phyloP scores from a whole-genome alignment of 2,113 vertebrate genomes.

The Ammodramus savannarum region DNA sequence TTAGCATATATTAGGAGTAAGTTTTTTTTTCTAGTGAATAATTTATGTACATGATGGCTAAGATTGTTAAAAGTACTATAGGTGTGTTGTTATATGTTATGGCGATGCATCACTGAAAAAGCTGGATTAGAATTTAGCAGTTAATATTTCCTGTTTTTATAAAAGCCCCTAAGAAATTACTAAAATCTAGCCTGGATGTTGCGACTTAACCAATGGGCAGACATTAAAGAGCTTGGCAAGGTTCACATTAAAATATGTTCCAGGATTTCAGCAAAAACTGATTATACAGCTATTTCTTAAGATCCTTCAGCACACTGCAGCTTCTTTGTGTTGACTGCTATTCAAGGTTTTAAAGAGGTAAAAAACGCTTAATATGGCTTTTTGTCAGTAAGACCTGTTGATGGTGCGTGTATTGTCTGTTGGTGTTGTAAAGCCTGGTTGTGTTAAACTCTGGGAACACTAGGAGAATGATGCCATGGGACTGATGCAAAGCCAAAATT shows the following conservation, averaged over 20 bases:
- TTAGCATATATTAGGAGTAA: not conserved
- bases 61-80: not conserved
- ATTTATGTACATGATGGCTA: not conserved
- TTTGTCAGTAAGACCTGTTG: not conserved
- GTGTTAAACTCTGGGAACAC: not conserved
- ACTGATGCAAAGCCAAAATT: not conserved
- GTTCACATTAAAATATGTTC: not conserved
- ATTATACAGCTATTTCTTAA: not conserved
- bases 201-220: not conserved
- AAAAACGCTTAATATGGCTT: not conserved
- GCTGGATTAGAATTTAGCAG: not conserved
- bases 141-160: not conserved
- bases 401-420: not conserved
- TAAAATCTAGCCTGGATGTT: not conserved
- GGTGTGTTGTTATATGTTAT: not conserved
- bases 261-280: conserved; percentile 1
- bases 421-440: not conserved
- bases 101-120: not conserved
- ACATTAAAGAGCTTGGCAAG: not conserved
- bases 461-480: not conserved
- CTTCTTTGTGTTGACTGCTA: not conserved
- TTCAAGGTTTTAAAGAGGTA: not conserved
- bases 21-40: not conserved
- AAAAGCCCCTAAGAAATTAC: not conserved
- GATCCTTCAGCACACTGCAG: not conserved